Evolutionary conservation across 1,140 invertebrate genomes (phyloP).

Genomic region (Bombus breviceps): DNA sequence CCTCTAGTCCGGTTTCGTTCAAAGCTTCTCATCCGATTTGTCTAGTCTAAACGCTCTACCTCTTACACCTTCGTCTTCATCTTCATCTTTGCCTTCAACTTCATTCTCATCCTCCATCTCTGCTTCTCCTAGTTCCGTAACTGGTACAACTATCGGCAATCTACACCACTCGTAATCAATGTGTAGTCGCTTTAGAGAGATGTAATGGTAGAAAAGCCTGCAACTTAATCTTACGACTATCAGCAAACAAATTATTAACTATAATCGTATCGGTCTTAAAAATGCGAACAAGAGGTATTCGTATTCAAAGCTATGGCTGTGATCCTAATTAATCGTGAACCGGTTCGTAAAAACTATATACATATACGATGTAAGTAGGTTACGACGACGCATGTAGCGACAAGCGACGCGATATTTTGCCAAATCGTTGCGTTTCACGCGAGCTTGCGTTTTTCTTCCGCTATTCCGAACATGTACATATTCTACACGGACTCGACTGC

Average conservation of each 20-base stretch:
- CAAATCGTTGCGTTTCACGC: slow-evolving; percentile 49
- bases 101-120: not conserved
- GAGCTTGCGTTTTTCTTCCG: slow-evolving; percentile 8
- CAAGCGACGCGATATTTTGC: slow-evolving; percentile 65
- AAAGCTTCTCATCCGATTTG: not conserved
- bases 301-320: slow-evolving; percentile 83
- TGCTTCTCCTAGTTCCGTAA: not conserved
- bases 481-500: slow-evolving; percentile 4
- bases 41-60: not conserved
- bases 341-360: slow-evolving; percentile 74
- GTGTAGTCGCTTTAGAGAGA: slow-evolving; percentile 62
- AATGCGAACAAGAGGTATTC: slow-evolving; percentile 79
- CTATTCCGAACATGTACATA: slow-evolving; percentile 6
- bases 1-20: slow-evolving; percentile 8
- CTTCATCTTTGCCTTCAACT: not conserved
- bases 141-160: slow-evolving; percentile 18
- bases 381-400: slow-evolving; percentile 56
- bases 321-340: slow-evolving; percentile 80
- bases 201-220: slow-evolving; percentile 39
- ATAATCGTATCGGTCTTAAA: slow-evolving; percentile 76
- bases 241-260: slow-evolving; percentile 70
- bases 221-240: slow-evolving; percentile 77
- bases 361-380: slow-evolving; percentile 51
- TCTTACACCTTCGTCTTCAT: not conserved
- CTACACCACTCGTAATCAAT: slow-evolving; percentile 60